Evolutionary conservation across 2,888 invertebrate species (phyloP).

Genomic region (Microctonus aethiopoides): DNA sequence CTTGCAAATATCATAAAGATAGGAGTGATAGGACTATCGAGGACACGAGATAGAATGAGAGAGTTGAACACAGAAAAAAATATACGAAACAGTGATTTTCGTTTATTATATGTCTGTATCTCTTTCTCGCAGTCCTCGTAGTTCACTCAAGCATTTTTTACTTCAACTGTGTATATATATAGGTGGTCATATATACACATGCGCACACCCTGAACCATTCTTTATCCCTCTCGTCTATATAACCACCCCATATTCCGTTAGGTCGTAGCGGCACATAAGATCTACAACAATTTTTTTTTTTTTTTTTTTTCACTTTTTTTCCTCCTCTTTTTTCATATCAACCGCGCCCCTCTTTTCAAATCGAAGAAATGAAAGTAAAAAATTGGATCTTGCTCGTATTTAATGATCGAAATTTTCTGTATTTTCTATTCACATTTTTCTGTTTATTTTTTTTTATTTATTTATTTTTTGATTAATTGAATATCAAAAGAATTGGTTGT

Average conservation of each 20-base stretch:
- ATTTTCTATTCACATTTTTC: too few species aligned
- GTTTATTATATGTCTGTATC: conserved; percentile 12
- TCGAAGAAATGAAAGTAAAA: too few species aligned
- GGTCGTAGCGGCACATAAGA: conserved; percentile 46
- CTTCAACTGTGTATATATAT: background rate
- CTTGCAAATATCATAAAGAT: conserved; percentile 67
- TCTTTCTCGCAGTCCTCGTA: conserved; percentile 40
- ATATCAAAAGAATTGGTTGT: too few species aligned
- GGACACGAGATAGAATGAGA: conserved; percentile 27
- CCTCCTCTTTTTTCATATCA: conserved; percentile 43
- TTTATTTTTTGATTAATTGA: too few species aligned
- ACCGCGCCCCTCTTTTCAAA: too few species aligned
- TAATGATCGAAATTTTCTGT: too few species aligned
- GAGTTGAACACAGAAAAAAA: conserved; percentile 10
- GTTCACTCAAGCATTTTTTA: background rate
- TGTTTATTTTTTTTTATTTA: too few species aligned
- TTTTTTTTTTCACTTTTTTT: conserved; percentile 43
- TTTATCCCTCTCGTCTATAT: conserved; percentile 38
- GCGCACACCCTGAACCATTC: background rate
- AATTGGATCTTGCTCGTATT: too few species aligned
- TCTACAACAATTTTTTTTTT: conserved; percentile 33
- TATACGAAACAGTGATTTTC: conserved; percentile 6
- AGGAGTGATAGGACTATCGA: conserved; percentile 57
- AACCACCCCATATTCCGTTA: conserved; percentile 62
- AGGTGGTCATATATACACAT: conserved; percentile 27